phyloP scores from a whole-genome alignment of 1,140 invertebrate species.

The Scaptomyza graminum region DNA sequence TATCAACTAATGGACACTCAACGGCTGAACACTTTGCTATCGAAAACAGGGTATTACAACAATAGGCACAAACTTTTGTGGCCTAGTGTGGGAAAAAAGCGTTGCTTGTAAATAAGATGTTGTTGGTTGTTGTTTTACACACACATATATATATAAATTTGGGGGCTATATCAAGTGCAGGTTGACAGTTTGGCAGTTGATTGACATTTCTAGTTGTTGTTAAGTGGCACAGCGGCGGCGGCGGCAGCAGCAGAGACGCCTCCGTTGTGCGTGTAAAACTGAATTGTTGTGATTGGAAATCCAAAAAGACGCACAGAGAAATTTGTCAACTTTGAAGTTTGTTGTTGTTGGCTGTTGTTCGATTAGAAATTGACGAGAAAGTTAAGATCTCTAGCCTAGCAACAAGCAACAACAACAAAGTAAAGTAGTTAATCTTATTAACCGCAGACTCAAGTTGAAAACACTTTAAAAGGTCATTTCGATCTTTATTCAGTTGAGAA shows the following conservation, averaged over 20 bases:
- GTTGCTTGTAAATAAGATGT: slow-evolving; percentile 29
- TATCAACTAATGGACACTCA: not conserved
- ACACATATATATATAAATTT: slow-evolving; percentile 8
- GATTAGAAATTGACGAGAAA: not conserved
- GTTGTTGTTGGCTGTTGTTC: slow-evolving; percentile 17
- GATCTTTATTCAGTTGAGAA: slow-evolving; percentile 6
- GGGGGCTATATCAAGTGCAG: slow-evolving; percentile 57
- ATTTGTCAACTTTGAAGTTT: slow-evolving; percentile 28
- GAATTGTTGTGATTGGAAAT: slow-evolving; percentile 6
- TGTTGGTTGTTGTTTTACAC: slow-evolving; percentile 1
- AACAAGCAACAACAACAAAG: not conserved
- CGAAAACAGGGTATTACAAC: slow-evolving; percentile 7
- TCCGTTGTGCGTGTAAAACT: slow-evolving; percentile 7
- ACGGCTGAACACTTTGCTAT: too few relatives aligned
- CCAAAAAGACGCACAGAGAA: slow-evolving; percentile 8
- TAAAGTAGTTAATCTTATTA: not conserved
- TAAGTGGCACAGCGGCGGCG: slow-evolving; percentile 61
- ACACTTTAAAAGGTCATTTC: slow-evolving; percentile 51
- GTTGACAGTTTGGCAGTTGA: slow-evolving; percentile 68
- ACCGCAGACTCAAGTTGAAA: slow-evolving; percentile 35
- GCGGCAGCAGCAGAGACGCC: too few relatives aligned
- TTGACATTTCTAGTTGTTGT: slow-evolving; percentile 77
- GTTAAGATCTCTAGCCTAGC: not conserved
- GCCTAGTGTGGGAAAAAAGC: slow-evolving; percentile 51
- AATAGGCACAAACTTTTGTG: slow-evolving; percentile 24